Evolutionary conservation across 2,797 vertebrate species (phyloP), one percentile per base, ranked within the genome.

Genomic region (Oophaga sylvatica): DNA sequence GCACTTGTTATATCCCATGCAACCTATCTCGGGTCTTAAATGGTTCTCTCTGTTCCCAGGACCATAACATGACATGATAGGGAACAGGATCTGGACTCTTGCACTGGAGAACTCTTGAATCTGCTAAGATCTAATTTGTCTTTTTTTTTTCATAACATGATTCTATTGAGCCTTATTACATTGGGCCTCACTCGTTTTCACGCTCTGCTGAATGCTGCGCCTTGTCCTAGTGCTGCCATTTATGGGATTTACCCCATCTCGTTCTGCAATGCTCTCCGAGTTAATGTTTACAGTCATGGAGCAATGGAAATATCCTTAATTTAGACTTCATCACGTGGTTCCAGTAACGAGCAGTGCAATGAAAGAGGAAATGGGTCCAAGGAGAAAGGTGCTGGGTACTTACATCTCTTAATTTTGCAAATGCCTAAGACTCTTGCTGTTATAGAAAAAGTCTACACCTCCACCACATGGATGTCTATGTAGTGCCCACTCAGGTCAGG

Each of bases 251-350:
- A 91, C 90, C 93, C 92, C 90, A 84, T 89, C 91, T 90, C 91
- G 92, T 91, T 93, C 93, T 94, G 92, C 92, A 91, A 88, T 93
- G 92, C 93, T 92, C 92, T 94, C 93, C 92, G 93, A 91, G 91
- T 93, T 94, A 91, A 94, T 95, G 94, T 95, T 95, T 95, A 95
- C 94, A 93, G 95, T 95, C 95, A 95, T 94, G 94, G 94, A 95
- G 95, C 94, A 94, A 94, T 96, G 95, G 95, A 95, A 96, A 95
- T 95, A 94, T 94, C 93, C 95, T 96, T 96, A 94, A 95, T 96
- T 95, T 96, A 95, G 94, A 95, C 94, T 92, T 92, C 91, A 93
- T 95, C 95, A 95, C 95, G 93, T 95, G 95, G 92, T 91, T 93
- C 93, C 93, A 93, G 94, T 94, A 93, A 95, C 92, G 92, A 94